Conservation (phyloP, 2,888 invertebrate species). For the Drosophila crucigera region DNA sequence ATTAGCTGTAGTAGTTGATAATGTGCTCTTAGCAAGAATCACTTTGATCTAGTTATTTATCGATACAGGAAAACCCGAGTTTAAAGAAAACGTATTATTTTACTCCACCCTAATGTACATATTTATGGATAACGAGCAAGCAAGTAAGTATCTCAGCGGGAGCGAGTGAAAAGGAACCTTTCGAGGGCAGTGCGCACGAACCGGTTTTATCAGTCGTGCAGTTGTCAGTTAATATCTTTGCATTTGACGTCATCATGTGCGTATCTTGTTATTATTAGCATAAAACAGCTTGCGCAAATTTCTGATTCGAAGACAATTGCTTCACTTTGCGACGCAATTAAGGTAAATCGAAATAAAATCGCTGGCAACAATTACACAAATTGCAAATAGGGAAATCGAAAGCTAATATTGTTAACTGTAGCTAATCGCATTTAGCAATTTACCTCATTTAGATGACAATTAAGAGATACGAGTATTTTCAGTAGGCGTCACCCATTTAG, state of each 20-base stretch:
- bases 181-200: slow-evolving; percentile 59
- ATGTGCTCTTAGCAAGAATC: background rate
- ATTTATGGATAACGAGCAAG: background rate
- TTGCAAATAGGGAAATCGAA: slow-evolving; percentile 56
- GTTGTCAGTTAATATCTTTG: slow-evolving; percentile 37
- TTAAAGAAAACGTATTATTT: background rate
- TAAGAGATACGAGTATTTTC: slow-evolving; percentile 43
- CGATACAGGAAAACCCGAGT: background rate
- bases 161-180: slow-evolving; percentile 31
- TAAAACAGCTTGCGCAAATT: slow-evolving; percentile 24
- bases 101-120: background rate
- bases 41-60: background rate
- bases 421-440: slow-evolving; percentile 25
- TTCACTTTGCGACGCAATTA: slow-evolving; percentile 54
- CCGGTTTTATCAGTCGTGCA: slow-evolving; percentile 61
- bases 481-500: slow-evolving; percentile 53
- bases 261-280: slow-evolving; percentile 29
- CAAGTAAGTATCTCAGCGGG: slow-evolving; percentile 7
- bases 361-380: slow-evolving; percentile 55
- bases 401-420: slow-evolving; percentile 23
- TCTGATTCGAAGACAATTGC: slow-evolving; percentile 38
- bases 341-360: slow-evolving; percentile 17
- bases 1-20: background rate
- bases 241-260: slow-evolving; percentile 50
- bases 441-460: slow-evolving; percentile 57